Evolutionary conservation across 2,113 vertebrate genomes (phyloP).

Genomic region (Hassar affinis): DNA sequence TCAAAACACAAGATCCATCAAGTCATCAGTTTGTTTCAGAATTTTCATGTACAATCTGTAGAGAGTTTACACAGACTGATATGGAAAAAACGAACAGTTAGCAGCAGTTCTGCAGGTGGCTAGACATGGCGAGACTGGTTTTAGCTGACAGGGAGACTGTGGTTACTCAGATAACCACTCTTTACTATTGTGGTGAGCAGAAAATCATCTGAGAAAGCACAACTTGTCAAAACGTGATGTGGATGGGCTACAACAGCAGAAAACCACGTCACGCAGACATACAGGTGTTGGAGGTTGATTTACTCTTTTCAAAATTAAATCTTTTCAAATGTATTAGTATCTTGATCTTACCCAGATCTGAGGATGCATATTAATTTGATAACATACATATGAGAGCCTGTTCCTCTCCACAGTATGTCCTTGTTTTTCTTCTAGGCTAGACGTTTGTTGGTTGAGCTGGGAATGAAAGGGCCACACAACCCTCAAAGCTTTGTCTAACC

Average conservation of each 20-base stretch:
- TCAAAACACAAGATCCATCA: background rate
- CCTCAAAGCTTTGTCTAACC: slow-evolving; percentile 2
- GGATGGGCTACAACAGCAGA: background rate
- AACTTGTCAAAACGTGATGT: background rate
- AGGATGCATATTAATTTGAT: background rate
- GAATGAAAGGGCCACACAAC: slow-evolving; percentile 21
- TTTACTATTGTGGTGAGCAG: background rate
- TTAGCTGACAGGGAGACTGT: too few relatives aligned
- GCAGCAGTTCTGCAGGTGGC: background rate
- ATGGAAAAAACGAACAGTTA: background rate
- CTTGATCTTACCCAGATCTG: background rate
- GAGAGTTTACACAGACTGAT: background rate
- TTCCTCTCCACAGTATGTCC: background rate
- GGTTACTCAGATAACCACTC: background rate
- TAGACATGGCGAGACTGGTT: background rate
- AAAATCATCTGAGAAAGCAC: background rate
- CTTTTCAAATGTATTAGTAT: background rate
- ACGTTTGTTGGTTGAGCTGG: slow-evolving; percentile 20
- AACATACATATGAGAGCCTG: background rate
- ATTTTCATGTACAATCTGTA: background rate
- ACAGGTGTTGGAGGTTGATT: background rate
- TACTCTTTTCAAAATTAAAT: background rate
- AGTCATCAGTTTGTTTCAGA: background rate
- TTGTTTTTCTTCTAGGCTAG: background rate
- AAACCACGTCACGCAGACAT: background rate